Conservation (phyloP, 2,113 vertebrate species). For the Notarius quadriscutis region DNA sequence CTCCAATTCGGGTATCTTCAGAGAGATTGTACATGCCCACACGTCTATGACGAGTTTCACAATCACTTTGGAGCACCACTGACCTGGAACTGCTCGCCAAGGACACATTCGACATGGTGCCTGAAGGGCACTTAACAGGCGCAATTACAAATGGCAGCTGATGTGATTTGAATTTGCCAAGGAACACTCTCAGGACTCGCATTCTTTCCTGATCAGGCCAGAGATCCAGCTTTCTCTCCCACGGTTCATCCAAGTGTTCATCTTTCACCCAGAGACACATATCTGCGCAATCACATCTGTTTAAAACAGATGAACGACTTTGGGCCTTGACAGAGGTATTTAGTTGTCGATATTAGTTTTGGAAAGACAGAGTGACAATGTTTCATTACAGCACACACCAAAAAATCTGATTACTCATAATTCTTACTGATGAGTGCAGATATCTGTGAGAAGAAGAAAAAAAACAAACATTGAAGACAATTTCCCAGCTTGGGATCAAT, state of each 20-base stretch:
- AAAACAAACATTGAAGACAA: background rate
- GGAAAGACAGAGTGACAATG: background rate
- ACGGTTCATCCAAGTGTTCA: conserved; percentile 9
- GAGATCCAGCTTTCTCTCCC: conserved; percentile 39
- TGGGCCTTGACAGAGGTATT: conserved; percentile 3
- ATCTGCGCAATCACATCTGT: conserved; percentile 19
- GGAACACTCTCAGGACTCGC: conserved; percentile 2
- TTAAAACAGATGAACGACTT: background rate
- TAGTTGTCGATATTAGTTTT: background rate
- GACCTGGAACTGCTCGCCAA: conserved; percentile 47
- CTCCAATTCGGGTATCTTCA: background rate
- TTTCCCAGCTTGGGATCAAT: too few species aligned
- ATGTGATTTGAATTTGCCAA: conserved; percentile 55
- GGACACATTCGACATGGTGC: conserved; percentile 47
- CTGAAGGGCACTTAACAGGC: conserved; percentile 47
- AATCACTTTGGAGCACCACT: conserved; percentile 20
- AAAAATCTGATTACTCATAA: background rate
- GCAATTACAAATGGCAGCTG: conserved; percentile 36
- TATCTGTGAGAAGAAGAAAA: background rate
- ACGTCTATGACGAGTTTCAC: background rate
- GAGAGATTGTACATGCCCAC: background rate
- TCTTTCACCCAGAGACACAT: background rate
- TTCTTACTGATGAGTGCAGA: background rate
- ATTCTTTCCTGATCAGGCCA: conserved; percentile 59
- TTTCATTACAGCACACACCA: background rate